Evolutionary conservation across 1,140 invertebrate genomes (phyloP).

Genomic region (Drosophila pectinifera): DNA sequence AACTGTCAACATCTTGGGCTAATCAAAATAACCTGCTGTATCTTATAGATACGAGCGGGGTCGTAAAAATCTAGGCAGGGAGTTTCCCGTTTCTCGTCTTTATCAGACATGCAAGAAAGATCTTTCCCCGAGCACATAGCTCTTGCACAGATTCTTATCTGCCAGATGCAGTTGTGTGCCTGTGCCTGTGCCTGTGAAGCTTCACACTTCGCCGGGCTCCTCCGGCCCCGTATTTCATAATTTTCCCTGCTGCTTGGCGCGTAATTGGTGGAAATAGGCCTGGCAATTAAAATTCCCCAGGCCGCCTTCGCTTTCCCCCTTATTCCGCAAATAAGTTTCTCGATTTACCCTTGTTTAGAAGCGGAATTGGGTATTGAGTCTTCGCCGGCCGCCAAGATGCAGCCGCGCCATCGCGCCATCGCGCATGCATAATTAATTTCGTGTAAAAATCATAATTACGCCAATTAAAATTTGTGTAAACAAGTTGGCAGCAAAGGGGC

Average conservation of each 20-base stretch:
- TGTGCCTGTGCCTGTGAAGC: no score
- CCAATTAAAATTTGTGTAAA: constrained; percentile 80
- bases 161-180: constrained; percentile 46
- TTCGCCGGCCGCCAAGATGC: constrained; percentile 26
- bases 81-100: constrained; percentile 35
- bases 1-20: constrained; percentile 68
- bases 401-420: constrained; percentile 52
- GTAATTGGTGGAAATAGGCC: constrained; percentile 58
- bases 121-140: no score
- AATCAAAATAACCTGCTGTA: constrained; percentile 69
- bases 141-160: constrained; percentile 55
- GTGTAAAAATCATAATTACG: constrained; percentile 81
- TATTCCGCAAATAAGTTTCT: constrained; percentile 32
- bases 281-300: constrained; percentile 53
- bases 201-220: constrained; percentile 42
- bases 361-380: constrained; percentile 24
- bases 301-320: constrained; percentile 16
- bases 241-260: constrained; percentile 30
- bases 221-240: constrained; percentile 56
- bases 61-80: constrained; percentile 44
- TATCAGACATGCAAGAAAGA: constrained; percentile 18
- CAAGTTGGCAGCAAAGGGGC: constrained; percentile 62
- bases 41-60: constrained; percentile 49
- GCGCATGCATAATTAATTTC: constrained; percentile 78
- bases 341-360: constrained; percentile 25